Evolutionary conservation across 2,888 invertebrate genomes (phyloP).

Genomic region (Meteorus cinctellus): DNA sequence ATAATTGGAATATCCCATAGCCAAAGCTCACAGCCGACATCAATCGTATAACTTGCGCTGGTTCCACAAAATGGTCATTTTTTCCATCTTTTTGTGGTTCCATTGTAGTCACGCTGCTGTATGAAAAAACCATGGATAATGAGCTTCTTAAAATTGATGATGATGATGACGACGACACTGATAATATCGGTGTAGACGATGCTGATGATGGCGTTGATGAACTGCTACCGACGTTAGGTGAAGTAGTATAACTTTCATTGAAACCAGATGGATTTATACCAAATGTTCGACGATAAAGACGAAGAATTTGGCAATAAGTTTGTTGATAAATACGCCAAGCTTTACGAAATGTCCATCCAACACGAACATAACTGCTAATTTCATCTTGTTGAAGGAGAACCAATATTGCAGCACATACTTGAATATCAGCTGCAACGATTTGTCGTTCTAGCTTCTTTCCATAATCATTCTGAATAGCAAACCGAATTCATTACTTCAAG

Average conservation of each 20-base stretch:
- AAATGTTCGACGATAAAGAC: conserved; percentile 75
- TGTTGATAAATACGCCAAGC: conserved; percentile 83
- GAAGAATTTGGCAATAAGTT: conserved; percentile 77
- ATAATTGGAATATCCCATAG: conserved; percentile 81
- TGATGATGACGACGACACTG: conserved; percentile 49
- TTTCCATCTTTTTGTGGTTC: conserved; percentile 62
- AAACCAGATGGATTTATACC: conserved; percentile 64
- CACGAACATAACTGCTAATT: conserved; percentile 78
- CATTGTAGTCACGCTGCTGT: conserved; percentile 66
- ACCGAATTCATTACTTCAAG: not conserved
- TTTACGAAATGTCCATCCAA: conserved; percentile 80
- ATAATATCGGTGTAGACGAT: conserved; percentile 43
- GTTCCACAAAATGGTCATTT: conserved; percentile 70
- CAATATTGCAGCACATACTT: conserved; percentile 79
- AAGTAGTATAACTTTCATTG: conserved; percentile 41
- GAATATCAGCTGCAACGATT: conserved; percentile 80
- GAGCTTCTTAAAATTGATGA: conserved; percentile 63
- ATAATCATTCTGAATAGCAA: conserved; percentile 60
- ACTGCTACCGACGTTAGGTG: conserved; percentile 53
- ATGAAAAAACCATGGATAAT: conserved; percentile 69
- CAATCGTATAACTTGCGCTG: conserved; percentile 76
- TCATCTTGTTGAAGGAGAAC: conserved; percentile 79
- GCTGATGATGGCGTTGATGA: conserved; percentile 46
- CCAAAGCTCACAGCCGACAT: conserved; percentile 83
- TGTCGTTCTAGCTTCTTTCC: conserved; percentile 76